Base-by-base conservation (phyloP, 2,888 invertebrate species). In the Hydropsyche betteni region DNA sequence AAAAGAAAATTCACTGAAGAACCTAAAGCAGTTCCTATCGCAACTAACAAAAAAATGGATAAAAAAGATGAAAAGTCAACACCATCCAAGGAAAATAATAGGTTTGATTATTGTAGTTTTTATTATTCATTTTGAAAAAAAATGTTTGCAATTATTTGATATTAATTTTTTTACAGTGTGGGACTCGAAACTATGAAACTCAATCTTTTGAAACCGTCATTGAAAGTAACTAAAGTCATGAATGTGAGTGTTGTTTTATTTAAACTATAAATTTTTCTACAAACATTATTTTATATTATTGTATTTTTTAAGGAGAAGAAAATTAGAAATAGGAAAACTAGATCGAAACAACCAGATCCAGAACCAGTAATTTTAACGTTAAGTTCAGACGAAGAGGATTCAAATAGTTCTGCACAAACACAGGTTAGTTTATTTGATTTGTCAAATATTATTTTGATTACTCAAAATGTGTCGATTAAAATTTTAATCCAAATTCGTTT, bases 361-460 rank as follows among this genome's bases (percentile, higher is more conserved):
- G 90, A 92, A 81, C 90, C 92, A 52, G 91, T 92, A 7, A 90
- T 92, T 81, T 85, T 92, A 77, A 90, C 91, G 14, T 85, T 91
- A 69, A 92, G 92, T 82, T 92, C 92, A 71, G 92, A 92, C 81
- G 92, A 92, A 80, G 92, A 92, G 80, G 91, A 87, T 80, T 87
- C 87, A n/a, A 87, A 87, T 80, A 87, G 87, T 81, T 87, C 87
- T 24, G 83, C 85, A 82, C 81, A 85, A 75, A 84, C 82, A 80
- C 86, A 85, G 84, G 86, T 87, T 84, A 86, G 86, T 84, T 84
- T 81, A 87, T 86, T 81, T 8, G 10, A 10, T 8, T 44, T 83
- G 84, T 6, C 16, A n/a, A 55, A 2, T 55, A n/a, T n/a, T 55
- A 55, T 55, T 55, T 55, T 4, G 12, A 4, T 3, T 6, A 44